Conservation (phyloP, 2,797 vertebrate species). For the Myripristis murdjan region DNA sequence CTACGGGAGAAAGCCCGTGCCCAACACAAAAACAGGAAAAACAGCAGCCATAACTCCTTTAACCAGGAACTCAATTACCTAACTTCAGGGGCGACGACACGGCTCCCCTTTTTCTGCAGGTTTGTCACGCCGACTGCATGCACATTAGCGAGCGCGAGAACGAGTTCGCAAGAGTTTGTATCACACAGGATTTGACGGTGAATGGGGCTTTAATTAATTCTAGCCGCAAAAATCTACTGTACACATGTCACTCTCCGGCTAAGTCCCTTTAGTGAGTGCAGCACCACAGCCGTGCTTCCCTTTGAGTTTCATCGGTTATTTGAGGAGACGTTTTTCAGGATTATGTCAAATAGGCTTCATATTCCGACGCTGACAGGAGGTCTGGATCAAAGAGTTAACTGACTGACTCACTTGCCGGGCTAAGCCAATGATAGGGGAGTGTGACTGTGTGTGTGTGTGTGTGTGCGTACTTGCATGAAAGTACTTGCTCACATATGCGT, state of each 20-base stretch:
- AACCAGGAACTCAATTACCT: conserved; percentile 68
- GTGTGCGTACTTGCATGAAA: conserved; percentile 31
- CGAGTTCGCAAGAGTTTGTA: conserved; percentile 55
- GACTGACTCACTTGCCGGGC: conserved; percentile 56
- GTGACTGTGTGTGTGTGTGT: conserved; percentile 9
- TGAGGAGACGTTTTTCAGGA: conserved; percentile 71
- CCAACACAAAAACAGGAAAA: conserved; percentile 39
- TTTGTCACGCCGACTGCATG: conserved; percentile 49
- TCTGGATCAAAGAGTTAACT: conserved; percentile 76
- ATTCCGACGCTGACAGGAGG: conserved; percentile 65
- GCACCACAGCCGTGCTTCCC: conserved; percentile 57
- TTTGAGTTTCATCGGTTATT: conserved; percentile 61
- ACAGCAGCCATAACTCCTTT: conserved; percentile 47
- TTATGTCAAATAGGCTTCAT: conserved; percentile 74
- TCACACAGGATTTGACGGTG: conserved; percentile 65
- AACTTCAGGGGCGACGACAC: conserved; percentile 36
- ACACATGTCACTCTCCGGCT: conserved; percentile 68
- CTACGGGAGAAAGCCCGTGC: conserved; percentile 56
- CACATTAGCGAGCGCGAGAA: conserved; percentile 26
- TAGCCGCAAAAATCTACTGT: conserved; percentile 63
- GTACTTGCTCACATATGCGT: conserved; percentile 38
- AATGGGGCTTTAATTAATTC: conserved; percentile 81
- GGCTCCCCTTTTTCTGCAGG: conserved; percentile 49
- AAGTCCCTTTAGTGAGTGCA: conserved; percentile 57
- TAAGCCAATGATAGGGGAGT: conserved; percentile 58